phyloP scores from a whole-genome alignment of 2,888 invertebrate genomes.

The Phaonia tiefii region DNA sequence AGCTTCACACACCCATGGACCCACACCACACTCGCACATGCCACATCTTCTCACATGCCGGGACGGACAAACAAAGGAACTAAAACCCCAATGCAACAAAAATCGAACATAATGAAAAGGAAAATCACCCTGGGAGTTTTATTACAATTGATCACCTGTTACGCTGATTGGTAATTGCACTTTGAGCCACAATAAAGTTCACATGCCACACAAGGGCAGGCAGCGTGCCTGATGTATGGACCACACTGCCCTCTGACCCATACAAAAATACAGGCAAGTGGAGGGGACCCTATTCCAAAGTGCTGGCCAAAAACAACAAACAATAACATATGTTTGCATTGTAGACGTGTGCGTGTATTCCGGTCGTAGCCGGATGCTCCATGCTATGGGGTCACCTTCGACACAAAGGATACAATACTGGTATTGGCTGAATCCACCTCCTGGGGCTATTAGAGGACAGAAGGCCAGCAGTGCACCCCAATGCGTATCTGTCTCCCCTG shows the following conservation, averaged over 20 bases:
- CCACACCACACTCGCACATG: constrained; percentile 28
- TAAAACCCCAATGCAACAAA: constrained; percentile 81
- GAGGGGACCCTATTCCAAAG: constrained; percentile 21
- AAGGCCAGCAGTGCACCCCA: constrained; percentile 61
- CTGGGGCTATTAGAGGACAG: constrained; percentile 58
- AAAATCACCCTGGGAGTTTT: constrained; percentile 71
- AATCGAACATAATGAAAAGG: constrained; percentile 67
- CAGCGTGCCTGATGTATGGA: constrained; percentile 20
- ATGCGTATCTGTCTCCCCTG: constrained; percentile 57
- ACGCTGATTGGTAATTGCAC: constrained; percentile 71
- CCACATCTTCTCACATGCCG: background rate
- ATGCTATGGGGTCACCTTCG: constrained; percentile 47
- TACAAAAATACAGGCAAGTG: constrained; percentile 27
- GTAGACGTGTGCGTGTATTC: constrained; percentile 21
- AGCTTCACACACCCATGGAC: background rate
- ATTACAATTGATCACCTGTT: constrained; percentile 72
- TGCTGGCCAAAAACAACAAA: constrained; percentile 24
- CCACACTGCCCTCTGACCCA: constrained; percentile 22
- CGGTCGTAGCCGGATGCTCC: constrained; percentile 14
- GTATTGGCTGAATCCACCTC: constrained; percentile 29
- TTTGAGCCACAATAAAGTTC: constrained; percentile 70
- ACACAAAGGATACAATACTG: constrained; percentile 37
- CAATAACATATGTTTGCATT: constrained; percentile 28
- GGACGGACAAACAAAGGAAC: background rate
- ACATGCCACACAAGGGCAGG: constrained; percentile 47